A percentile compares a stretch with the other conserved stretches of the same genome.
These are phyloP conservation scores for Apamea anceps DNA, from an alignment of 2,888 invertebrate species.

Conservation along the genomic window DNA sequence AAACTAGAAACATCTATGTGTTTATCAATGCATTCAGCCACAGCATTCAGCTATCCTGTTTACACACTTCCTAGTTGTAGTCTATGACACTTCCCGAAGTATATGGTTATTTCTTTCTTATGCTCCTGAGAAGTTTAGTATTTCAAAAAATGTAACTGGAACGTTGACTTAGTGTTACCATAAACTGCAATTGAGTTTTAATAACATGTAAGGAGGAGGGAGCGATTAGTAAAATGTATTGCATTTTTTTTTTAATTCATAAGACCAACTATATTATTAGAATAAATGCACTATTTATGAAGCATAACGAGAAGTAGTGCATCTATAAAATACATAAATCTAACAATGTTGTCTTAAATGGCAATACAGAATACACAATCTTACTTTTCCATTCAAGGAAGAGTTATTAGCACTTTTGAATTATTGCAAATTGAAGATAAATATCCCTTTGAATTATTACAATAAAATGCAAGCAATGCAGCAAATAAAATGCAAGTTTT, in stretches of 20 bases:
- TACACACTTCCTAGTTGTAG: not conserved
- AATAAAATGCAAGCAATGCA: fast-evolving
- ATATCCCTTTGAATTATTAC: not conserved
- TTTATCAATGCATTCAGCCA: constrained; percentile 35
- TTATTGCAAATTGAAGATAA: not conserved
- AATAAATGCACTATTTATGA: not conserved
- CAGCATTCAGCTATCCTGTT: constrained; percentile 38
- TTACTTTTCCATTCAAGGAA: not conserved
- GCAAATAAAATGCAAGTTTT: fast-evolving
- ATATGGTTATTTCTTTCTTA: constrained; percentile 19
- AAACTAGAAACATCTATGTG: not conserved
- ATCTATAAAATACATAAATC: not conserved
- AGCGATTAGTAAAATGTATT: not conserved
- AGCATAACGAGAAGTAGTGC: not conserved
- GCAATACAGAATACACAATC: constrained; percentile 5
- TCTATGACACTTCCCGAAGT: fast-evolving
- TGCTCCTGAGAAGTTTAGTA: fast-evolving
- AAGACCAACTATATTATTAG: too few relatives aligned
- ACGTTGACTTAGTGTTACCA: constrained; percentile 22
- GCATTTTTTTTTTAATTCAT: not conserved
- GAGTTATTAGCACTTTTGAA: too few relatives aligned
- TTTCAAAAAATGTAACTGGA: not conserved
- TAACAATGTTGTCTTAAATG: not conserved
- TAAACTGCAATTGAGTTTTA: not conserved
- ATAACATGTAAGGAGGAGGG: not conserved